Evolutionary conservation across 2,113 vertebrate genomes (phyloP), one percentile per base, ranked within the genome.

Genomic region (Calyptomena viridis): DNA sequence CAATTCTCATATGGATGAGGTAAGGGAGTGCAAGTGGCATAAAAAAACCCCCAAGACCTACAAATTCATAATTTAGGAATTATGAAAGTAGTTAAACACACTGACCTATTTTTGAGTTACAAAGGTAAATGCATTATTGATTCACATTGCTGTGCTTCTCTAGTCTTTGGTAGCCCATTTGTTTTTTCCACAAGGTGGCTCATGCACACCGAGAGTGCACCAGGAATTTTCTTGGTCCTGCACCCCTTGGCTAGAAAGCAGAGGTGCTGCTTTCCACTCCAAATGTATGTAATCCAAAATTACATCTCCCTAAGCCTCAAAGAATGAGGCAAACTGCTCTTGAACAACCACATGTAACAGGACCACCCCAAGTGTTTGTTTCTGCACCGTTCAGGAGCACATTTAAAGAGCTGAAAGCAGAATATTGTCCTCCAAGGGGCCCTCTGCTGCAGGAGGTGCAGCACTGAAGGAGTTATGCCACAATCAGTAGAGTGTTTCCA

Each of bases 171-270:
- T 21, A 53, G 76, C 86, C 83, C 35, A 2, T 81, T 88, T 39
- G 5, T 58, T 92, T 81, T 81, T 74, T n/a, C 85, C 89, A 71
- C 88, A 39, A 80, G 94, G 86, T 81, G 68, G 59, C 80, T 95
- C 89, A 68, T 12, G 52, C 77, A 60, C 44, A 25, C 7, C 64
- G 16, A 44, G n/a, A 60, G 14, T 0, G 2, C 47, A 42, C 11
- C 31, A 39, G 46, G 75, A 39, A 55, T 37, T 18, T 9, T 50
- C 84, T 67, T 37, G 40, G 30, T 77, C 79, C 79, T 88, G 68
- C 56, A 71, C 31, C 75, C 9, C 75, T 50, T 58, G 12, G 55
- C 62, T 47, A 17, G 67, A 59, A 84, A 90, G 78, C 72, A 83
- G 42, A 35, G 37, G 11, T 25, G 72, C 55, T 39, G 17, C 47